Evolutionary conservation across 2,113 vertebrate species (phyloP).

Genomic region (Peromyscus leucopus): DNA sequence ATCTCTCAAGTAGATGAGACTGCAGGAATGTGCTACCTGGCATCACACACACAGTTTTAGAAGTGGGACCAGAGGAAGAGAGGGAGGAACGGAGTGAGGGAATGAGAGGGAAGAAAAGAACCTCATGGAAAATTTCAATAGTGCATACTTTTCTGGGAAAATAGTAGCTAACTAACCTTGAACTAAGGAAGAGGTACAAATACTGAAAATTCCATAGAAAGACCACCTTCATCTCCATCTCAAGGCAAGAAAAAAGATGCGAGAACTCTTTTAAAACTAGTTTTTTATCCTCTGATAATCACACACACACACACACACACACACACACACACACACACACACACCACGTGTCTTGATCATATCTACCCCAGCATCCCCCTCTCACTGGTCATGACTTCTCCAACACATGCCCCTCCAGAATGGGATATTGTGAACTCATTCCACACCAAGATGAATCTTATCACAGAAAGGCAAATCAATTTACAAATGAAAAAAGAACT

Average conservation of each 20-base stretch:
- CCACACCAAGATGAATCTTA: background rate
- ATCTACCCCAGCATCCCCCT: background rate
- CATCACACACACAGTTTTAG: background rate
- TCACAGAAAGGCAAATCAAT: background rate
- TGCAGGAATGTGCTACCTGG: background rate
- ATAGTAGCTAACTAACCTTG: background rate
- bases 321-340: background rate
- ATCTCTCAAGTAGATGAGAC: background rate
- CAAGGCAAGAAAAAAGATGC: conserved; percentile 17
- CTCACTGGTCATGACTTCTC: background rate
- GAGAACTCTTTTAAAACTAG: background rate
- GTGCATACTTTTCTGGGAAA: background rate
- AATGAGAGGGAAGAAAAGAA: background rate
- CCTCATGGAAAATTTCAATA: background rate
- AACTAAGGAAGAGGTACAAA: background rate
- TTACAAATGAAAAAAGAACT: background rate
- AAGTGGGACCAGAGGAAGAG: background rate
- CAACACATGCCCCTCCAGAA: background rate
- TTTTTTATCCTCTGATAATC: background rate
- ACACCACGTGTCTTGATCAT: background rate
- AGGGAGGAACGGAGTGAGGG: background rate
- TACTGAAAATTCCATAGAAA: background rate
- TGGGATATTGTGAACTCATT: background rate
- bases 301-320: background rate
- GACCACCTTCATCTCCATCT: background rate